Conservation (phyloP, 2,888 invertebrate genomes). For the Dimorphilus gyrociliatus region DNA sequence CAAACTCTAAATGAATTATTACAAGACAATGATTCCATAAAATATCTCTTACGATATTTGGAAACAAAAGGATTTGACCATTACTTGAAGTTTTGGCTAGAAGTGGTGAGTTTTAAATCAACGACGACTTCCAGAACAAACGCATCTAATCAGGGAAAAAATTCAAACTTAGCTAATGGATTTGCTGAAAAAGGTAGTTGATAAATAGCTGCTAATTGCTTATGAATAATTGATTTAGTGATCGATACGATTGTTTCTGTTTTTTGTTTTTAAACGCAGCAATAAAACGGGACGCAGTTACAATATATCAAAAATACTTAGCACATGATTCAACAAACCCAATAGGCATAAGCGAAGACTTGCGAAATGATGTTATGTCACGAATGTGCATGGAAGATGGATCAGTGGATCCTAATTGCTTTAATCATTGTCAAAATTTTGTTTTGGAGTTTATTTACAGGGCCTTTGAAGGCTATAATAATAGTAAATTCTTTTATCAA, state of each 20-base stretch:
- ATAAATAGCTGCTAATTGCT: too few relatives aligned
- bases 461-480: slow-evolving; percentile 60
- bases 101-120: slow-evolving; percentile 39
- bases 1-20: slow-evolving; percentile 59
- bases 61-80: slow-evolving; percentile 48
- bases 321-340: slow-evolving; percentile 49
- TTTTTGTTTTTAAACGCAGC: slow-evolving; percentile 22
- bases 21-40: slow-evolving; percentile 57
- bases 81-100: slow-evolving; percentile 41
- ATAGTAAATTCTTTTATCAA: slow-evolving; percentile 72
- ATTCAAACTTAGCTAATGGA: too few relatives aligned
- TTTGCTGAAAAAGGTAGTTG: too few relatives aligned
- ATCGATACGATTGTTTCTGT: too few relatives aligned
- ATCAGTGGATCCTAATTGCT: slow-evolving; percentile 51
- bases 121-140: slow-evolving; percentile 21
- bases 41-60: slow-evolving; percentile 70
- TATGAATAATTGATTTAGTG: too few relatives aligned
- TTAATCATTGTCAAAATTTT: slow-evolving; percentile 54
- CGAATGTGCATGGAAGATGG: slow-evolving; percentile 52
- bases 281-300: slow-evolving; percentile 45
- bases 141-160: too few relatives aligned
- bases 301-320: slow-evolving; percentile 60
- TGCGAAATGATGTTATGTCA: slow-evolving; percentile 35
- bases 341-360: slow-evolving; percentile 32
- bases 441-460: slow-evolving; percentile 45